Evolutionary conservation across 2,113 vertebrate genomes (phyloP).

Genomic region (Odobenus rosmarus): DNA sequence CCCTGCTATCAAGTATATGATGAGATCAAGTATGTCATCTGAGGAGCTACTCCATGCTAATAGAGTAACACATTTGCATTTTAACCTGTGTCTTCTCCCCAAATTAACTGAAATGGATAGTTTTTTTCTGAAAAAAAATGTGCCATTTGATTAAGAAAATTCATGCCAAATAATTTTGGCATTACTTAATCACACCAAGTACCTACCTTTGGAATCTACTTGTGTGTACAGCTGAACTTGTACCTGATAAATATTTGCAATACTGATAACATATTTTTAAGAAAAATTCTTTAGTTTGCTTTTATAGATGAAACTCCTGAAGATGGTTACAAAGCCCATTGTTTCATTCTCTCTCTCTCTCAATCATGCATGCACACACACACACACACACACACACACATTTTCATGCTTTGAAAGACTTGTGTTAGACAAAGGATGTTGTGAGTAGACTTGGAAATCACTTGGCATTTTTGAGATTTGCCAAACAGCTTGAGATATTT

Average conservation of each 20-base stretch:
- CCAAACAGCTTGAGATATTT: slow-evolving; percentile 75
- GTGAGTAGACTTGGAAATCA: slow-evolving; percentile 38
- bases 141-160: not conserved
- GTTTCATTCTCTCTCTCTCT: not conserved
- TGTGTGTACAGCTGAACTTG: not conserved
- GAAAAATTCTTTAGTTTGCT: not conserved
- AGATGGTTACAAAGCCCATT: not conserved
- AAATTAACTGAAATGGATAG: not conserved
- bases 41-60: not conserved
- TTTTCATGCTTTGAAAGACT: not conserved
- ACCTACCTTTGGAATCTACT: not conserved
- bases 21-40: not conserved
- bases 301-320: not conserved
- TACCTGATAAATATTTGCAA: not conserved
- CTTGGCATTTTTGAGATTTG: slow-evolving; percentile 60
- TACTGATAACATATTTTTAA: not conserved
- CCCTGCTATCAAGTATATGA: not conserved
- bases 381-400: not conserved
- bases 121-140: not conserved
- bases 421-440: not conserved
- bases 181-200: not conserved
- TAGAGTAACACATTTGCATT: not conserved
- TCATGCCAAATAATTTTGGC: not conserved
- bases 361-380: not conserved
- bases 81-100: not conserved